A percentile compares a stretch with the other conserved stretches of the same genome.
Conservation (phyloP, 1,140 invertebrate species). For the Aethina tumida region DNA sequence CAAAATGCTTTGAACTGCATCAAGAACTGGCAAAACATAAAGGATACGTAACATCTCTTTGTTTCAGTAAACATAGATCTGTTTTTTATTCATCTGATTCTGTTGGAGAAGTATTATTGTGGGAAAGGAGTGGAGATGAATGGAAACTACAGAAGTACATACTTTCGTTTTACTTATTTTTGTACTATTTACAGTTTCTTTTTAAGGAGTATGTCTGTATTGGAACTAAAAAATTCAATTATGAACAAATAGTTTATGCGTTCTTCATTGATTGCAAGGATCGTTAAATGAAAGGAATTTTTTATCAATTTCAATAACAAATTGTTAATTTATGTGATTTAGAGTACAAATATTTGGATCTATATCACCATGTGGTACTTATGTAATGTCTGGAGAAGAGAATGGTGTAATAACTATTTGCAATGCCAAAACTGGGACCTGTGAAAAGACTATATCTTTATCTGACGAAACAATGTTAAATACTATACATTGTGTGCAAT, state of each 20-base stretch:
- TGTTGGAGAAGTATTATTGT: conserved; percentile 26
- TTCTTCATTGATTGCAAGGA: conserved; percentile 21
- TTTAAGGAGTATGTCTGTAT: conserved; percentile 22
- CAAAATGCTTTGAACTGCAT: conserved; percentile 15
- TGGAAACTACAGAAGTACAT: conserved; percentile 22
- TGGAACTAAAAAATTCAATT: conserved; percentile 23
- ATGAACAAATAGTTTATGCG: conserved; percentile 24
- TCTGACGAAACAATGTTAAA: conserved; percentile 9
- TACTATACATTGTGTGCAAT: conserved; percentile 21
- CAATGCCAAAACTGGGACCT: conserved; percentile 19
- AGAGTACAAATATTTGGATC: conserved; percentile 21
- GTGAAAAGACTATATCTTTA: conserved; percentile 15
- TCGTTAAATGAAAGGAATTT: conserved; percentile 17
- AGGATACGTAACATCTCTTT: conserved; percentile 28
- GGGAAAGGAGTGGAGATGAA: conserved; percentile 18
- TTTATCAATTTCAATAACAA: conserved; percentile 2
- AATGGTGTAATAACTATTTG: conserved; percentile 20
- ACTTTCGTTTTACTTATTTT: conserved; percentile 8
- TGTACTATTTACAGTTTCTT: too few relatives aligned
- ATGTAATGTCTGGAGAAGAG: conserved; percentile 17
- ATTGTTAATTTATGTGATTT: conserved; percentile 12
- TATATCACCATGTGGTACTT: conserved; percentile 18
- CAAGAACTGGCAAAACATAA: conserved; percentile 28
- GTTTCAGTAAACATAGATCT: conserved; percentile 21
- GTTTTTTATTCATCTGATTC: conserved; percentile 29